Evolutionary conservation across 2,888 invertebrate genomes (phyloP), one percentile per base, ranked within the genome.

Genomic region (Eumerus sabulonum): DNA sequence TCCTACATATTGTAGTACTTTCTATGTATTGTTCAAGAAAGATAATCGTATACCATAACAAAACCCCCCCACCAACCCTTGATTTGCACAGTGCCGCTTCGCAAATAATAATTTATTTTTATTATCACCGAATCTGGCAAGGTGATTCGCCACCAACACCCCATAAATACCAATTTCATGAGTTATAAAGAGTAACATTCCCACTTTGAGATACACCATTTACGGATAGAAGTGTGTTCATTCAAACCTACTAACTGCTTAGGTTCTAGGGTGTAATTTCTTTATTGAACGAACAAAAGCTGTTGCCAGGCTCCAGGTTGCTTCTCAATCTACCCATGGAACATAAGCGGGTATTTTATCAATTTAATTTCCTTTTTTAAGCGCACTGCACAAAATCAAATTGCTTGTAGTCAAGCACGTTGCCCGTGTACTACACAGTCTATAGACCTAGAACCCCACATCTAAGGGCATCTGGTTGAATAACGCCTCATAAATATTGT

Each of bases 131-230:
- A 74, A 74, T 79, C 74, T 40, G 74, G 48, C 53, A 64, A 74
- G 74, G 45, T 70, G 64, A 68, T 64, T 74, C 70, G 50, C 79
- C 54, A 70, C 48, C 74, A 70, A 70, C 68, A 70, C 76, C 42
- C 83, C 84, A 88, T 87, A 87, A 88, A 88, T 87, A 88, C 87
- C 87, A 88, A 87, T 87, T 87, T 87, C 88, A 86, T 87, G 86
- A 87, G 86, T 87, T 86, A 87, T 88, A 87, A 87, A 87, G 87
- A 85, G 84, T 81, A 82, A 83, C 85, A 86, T 86, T 87, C n/a
- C 84, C 82, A 83, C 84, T 47, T 38, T 53, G 76, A 71, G 66
- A 72, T 57, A 72, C 16, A 64, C 50, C 60, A 62, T 62, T 70
- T 68, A 12, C 9, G 9, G 12, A 40, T 4, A 27, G 3, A 27